These are phyloP conservation scores for Pipistrellus nathusii DNA, from an alignment of 2,797 vertebrate genomes.

Conservation along the genomic window DNA sequence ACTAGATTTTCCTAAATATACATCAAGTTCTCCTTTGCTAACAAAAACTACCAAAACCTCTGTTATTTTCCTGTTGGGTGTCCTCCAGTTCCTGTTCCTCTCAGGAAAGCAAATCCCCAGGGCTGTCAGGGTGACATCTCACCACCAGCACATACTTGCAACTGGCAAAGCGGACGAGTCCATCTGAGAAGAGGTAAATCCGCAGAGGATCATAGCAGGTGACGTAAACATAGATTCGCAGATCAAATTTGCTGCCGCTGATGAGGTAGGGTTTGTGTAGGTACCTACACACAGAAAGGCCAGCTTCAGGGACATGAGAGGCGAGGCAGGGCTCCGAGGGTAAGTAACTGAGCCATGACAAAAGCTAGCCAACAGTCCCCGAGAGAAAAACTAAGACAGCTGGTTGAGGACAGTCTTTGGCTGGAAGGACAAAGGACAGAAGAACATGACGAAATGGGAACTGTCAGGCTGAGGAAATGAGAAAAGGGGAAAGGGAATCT, in stretches of 20 bases:
- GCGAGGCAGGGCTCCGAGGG: background rate
- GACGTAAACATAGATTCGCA: slow-evolving; percentile 98
- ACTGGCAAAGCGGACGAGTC: slow-evolving; percentile 98
- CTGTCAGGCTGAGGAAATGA: background rate
- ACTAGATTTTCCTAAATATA: background rate
- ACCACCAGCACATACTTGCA: slow-evolving; percentile 93
- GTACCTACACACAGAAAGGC: slow-evolving; percentile 88
- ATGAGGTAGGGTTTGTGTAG: slow-evolving; percentile 99
- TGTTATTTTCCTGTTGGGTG: slow-evolving; percentile 3
- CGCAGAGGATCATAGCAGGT: slow-evolving; percentile 96
- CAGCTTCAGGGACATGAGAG: background rate
- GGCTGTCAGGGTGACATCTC: background rate
- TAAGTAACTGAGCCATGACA: background rate
- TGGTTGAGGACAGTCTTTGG: background rate
- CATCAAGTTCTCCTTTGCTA: background rate
- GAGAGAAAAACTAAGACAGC: background rate
- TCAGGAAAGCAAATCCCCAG: background rate
- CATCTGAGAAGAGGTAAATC: slow-evolving; percentile 96
- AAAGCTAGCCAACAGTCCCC: background rate
- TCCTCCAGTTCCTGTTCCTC: slow-evolving; percentile 21
- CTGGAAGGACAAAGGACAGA: background rate
- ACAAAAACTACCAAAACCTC: background rate
- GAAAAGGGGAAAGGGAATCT: background rate
- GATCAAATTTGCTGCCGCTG: slow-evolving; percentile 97
- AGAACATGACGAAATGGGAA: background rate